Evolutionary conservation across 2,888 invertebrate species (phyloP).

Genomic region (Apodemia duryi): DNA sequence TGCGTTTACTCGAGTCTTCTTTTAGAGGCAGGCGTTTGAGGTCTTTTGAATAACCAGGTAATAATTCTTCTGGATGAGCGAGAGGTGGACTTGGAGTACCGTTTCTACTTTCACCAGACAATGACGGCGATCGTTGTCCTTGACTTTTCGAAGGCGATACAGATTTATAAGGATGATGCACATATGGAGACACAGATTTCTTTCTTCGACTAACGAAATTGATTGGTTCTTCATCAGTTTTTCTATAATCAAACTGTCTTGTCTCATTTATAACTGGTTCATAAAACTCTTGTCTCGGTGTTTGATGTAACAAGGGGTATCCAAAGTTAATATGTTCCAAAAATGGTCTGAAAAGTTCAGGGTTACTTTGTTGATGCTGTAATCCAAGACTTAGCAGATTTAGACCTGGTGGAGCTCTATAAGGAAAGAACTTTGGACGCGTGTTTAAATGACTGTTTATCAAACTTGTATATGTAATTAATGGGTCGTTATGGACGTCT

Average conservation of each 20-base stretch:
- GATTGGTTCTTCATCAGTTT: conserved; percentile 58
- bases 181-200: conserved; percentile 65
- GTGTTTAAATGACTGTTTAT: conserved; percentile 55
- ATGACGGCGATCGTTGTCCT: conserved; percentile 60
- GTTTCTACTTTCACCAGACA: conserved; percentile 73
- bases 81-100: conserved; percentile 78
- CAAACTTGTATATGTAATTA: conserved; percentile 58
- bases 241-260: conserved; percentile 50
- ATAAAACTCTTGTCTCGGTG: conserved; percentile 57
- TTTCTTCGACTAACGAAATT: conserved; percentile 57
- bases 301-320: conserved; percentile 61
- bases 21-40: conserved; percentile 68
- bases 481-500: conserved; percentile 58
- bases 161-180: conserved; percentile 64
- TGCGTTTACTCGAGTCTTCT: conserved; percentile 89
- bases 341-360: conserved; percentile 72
- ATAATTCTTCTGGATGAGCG: conserved; percentile 63
- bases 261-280: conserved; percentile 46
- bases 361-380: conserved; percentile 76
- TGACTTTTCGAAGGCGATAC: conserved; percentile 63
- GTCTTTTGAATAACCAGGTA: conserved; percentile 66
- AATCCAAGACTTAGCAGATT: conserved; percentile 82
- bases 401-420: conserved; percentile 81
- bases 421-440: conserved; percentile 78
- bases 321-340: conserved; percentile 67